Evolutionary conservation across 2,888 invertebrate genomes (phyloP), one percentile per base, ranked within the genome.

Genomic region (Drosophila seclusa): DNA sequence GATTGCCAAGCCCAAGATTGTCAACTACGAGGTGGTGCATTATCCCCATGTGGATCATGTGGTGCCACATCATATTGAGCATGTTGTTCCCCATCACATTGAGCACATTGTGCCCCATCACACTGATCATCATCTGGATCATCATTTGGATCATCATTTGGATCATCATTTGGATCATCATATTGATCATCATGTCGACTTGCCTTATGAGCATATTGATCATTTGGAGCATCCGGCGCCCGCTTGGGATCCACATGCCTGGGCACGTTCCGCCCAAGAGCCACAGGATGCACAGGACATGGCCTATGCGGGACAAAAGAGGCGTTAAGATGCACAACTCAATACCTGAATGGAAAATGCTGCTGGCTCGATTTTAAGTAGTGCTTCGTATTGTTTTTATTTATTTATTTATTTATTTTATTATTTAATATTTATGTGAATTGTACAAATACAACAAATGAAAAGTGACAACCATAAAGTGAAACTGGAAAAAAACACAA

Each of bases 1-100:
- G 93, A 95, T 97, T 91, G 96, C 97, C 82, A 97, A 97, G 91
- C 97, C 97, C 67, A 97, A 97, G 94, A 93, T 96, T 86, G 95
- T 97, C 78, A 97, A 97, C 93, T 97, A 97, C 91, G 97, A 97
- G 94, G 97, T 97, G 57, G 96, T 97, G 81, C 97, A 97, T 92
- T 97, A 96, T 91, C 96, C 96, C 64, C 91, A 92, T 74, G 85
- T 91, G 1, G 92, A 92, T 21, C 92, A 92, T 61, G 87, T 91
- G 68, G 91, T 91, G 36, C 91, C 91, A 0, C 92, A 93, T 64
- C 91, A 92, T 31, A 90, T 93, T 42, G 91, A 92, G 64, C 91
- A 91, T 40, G 82, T 90, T 68, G 89, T 92, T 24, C 92, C 91
- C 2, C 92, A 91, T 68, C 93, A 91, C 70, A 85, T 90, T 34